Conservation (phyloP, 2,113 vertebrate species). For the Narcine bancroftii region DNA sequence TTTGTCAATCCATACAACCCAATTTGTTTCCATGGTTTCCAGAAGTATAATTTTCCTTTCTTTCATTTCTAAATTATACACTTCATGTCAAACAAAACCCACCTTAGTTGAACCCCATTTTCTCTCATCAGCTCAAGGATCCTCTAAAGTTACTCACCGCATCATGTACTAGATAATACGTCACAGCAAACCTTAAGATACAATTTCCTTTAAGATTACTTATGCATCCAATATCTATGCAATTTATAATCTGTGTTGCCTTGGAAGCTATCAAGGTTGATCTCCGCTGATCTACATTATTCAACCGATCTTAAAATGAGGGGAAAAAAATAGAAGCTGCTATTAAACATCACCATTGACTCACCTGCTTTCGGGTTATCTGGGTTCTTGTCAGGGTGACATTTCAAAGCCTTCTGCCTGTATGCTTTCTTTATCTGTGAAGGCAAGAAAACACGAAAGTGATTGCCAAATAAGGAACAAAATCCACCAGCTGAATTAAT, state of each 20-base stretch:
- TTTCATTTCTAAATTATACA: background rate
- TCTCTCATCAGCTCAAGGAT: background rate
- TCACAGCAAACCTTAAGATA: background rate
- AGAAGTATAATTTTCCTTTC: background rate
- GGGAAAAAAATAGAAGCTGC: no score
- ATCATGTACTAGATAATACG: background rate
- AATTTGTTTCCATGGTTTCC: background rate
- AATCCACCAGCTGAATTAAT: background rate
- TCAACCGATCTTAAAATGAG: background rate
- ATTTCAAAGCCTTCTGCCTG: constrained; percentile 81
- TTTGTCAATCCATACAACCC: background rate
- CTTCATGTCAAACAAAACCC: background rate
- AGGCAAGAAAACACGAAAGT: background rate
- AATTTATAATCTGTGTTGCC: background rate
- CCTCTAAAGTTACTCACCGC: background rate
- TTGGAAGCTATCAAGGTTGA: background rate
- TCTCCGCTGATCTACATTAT: background rate
- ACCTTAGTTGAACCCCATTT: background rate
- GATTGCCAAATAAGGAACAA: background rate
- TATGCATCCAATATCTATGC: background rate
- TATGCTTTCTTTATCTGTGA: constrained; percentile 89
- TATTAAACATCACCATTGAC: constrained; percentile 17
- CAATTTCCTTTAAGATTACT: background rate
- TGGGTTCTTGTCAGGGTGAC: constrained; percentile 94
- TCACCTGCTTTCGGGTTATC: constrained; percentile 89